phyloP scores from a whole-genome alignment of 2,888 invertebrate species.

The Lasioglossum figueresi region DNA sequence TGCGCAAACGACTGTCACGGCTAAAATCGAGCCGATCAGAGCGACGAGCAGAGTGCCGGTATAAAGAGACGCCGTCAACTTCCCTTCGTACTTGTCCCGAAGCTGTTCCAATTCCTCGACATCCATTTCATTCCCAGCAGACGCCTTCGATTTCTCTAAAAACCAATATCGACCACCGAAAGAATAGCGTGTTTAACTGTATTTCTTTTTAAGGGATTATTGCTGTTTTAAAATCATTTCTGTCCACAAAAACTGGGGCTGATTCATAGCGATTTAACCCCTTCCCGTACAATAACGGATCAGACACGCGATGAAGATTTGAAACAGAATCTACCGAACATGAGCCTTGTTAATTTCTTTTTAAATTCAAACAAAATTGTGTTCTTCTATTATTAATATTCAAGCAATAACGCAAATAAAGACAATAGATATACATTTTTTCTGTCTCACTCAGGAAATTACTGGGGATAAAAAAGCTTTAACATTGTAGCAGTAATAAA shows the following conservation, averaged over 20 bases:
- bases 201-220: too few relatives aligned
- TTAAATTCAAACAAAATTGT: not conserved
- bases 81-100: conserved; percentile 81
- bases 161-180: conserved; percentile 19
- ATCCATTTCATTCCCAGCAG: conserved; percentile 53
- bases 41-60: conserved; percentile 89
- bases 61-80: conserved; percentile 90
- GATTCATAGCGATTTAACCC: too few relatives aligned
- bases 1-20: conserved; percentile 87
- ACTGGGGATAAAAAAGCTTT: too few relatives aligned
- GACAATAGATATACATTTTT: not conserved
- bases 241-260: not conserved
- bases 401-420: not conserved
- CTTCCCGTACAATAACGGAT: not conserved
- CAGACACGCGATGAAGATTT: not conserved
- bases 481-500: too few relatives aligned
- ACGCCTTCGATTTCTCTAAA: conserved; percentile 25
- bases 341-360: not conserved
- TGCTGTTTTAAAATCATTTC: too few relatives aligned
- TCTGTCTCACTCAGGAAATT: too few relatives aligned
- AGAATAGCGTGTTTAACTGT: not conserved
- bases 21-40: conserved; percentile 86
- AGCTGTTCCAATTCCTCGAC: conserved; percentile 80
- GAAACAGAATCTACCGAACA: not conserved
- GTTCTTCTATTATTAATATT: not conserved